Base-by-base conservation (phyloP, 1,140 invertebrate species). In the Bombus impatiens region DNA sequence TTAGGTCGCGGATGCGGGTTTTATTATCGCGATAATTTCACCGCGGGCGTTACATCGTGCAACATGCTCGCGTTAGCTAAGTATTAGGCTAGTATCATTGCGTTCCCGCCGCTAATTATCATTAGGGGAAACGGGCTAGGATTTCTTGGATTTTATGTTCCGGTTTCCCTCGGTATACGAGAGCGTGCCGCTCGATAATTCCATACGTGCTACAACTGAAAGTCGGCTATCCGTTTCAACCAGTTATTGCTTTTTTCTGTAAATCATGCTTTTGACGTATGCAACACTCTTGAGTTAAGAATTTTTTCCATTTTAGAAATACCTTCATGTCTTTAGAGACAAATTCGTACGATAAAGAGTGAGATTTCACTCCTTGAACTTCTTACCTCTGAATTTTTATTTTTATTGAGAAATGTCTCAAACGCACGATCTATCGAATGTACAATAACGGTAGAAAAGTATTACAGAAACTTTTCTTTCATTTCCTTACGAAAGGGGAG, bases 11-110 rank as follows among this genome's bases (percentile, higher is more conserved):
- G 44, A 76, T 76, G 74, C 74, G 32, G 74, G 74, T 76, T 76
- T 76, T 76, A 75, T 35, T 75, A 47, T 76, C 32, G 32, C 32
- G 44, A 53, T 76, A 44, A 76, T 76, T 76, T 76, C n/a, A 5
- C 44, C 37, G 12, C 72, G 42, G 47, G 47, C 47, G 47, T 53
- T 53, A 22, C 47, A 22, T 53, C 18, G 47, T 53, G 47, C 47
- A 44, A 32, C 42, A 44, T 32, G n/a, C 13, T 74, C 42, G 42
- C 13, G 42, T 44, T 47, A 44, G 71, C 5, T n/a, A 53, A 15
- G 1, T 77, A 77, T 44, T 47, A 44, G 42, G 6, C 42, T 53
- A 15, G 12, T 59, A 77, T 37, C 32, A 77, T 37, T 77, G 22
- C n/a, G n/a, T 47, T 75, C 37, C 32, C 53, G 13, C 22, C 4